Evolutionary conservation across 2,797 vertebrate species (phyloP).

Genomic region (Hephaestus fuliginosus): DNA sequence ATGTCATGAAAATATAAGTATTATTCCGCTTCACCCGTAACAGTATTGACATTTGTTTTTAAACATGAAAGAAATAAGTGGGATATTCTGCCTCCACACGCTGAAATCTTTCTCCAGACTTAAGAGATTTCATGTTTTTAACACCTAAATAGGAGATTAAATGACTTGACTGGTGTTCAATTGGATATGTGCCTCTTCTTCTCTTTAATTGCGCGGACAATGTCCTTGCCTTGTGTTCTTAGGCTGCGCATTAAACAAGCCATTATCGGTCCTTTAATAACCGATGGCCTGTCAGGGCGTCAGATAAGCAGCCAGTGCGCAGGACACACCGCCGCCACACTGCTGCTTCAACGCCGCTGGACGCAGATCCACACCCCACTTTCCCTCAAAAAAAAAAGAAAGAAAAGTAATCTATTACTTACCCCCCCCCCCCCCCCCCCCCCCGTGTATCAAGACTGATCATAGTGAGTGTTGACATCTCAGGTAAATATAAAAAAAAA

Average conservation of each 20-base stretch:
- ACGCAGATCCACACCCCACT: slow-evolving; percentile 46
- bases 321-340: slow-evolving; percentile 26
- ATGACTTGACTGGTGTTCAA: slow-evolving; percentile 16
- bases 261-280: slow-evolving; percentile 81
- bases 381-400: not conserved
- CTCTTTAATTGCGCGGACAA: slow-evolving; percentile 63
- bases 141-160: slow-evolving; percentile 14
- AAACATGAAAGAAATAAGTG: not conserved
- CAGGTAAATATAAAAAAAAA: not conserved
- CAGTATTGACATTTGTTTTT: not conserved
- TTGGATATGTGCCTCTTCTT: slow-evolving; percentile 35
- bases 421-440: not conserved
- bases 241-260: slow-evolving; percentile 75
- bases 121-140: not conserved
- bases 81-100: not conserved
- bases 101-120: not conserved
- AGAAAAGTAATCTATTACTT: slow-evolving; percentile 24
- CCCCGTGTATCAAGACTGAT: no score
- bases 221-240: slow-evolving; percentile 71
- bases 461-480: slow-evolving; percentile 1
- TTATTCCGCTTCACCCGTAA: not conserved
- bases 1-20: not conserved
- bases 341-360: slow-evolving; percentile 43
- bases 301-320: slow-evolving; percentile 73
- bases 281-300: slow-evolving; percentile 73